Base-by-base conservation (phyloP, 2,888 invertebrate genomes). In the Drosophila cracens region DNA sequence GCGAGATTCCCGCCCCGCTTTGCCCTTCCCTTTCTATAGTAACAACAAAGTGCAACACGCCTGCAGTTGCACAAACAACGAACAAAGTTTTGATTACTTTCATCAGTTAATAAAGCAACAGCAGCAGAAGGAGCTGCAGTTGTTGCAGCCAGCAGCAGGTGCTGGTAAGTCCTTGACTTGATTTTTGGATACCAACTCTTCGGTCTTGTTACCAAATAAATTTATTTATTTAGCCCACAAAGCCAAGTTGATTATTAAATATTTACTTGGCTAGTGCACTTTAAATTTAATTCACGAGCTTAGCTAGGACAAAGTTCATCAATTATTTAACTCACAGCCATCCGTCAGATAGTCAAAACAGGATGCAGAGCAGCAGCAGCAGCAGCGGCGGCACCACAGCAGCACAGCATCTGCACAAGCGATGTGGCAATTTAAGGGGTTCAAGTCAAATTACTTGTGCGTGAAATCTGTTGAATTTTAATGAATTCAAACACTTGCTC, bases 31-130 rank as follows among this genome's bases (percentile, higher is more conserved):
- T 7, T 13, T 13, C 51, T 52, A 40, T 11, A n/a, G n/a, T 18
- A 63, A 46, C 36, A 40, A 51, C 48, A 53, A 57, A 68, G 62
- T 79, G 76, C 76, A 80, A 65, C 80, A 65, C 58, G 75, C 64
- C 66, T 58, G 65, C 75, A 84, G 80, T 74, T 75, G 79, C 89
- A 87, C 70, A 70, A 87, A 77, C 76, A 87, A 76, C 73, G 71
- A 62, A 56, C 74, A 60, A 90, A 83, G 70, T 77, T 85, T 87
- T 87, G 87, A 87, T 89, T 87, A 87, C 90, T 83, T 89, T 79
- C 76, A 79, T 70, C 87, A 88, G 78, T 48, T 63, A 64, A 60
- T 58, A 46, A 38, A 57, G 48, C 25, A 58, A 56, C 21, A 36
- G 25, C 29, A 62, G 57, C 36, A 43, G 31, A 4, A 31, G 2